phyloP scores from a whole-genome alignment of 2,888 invertebrate species.

The Aphodius granarius region DNA sequence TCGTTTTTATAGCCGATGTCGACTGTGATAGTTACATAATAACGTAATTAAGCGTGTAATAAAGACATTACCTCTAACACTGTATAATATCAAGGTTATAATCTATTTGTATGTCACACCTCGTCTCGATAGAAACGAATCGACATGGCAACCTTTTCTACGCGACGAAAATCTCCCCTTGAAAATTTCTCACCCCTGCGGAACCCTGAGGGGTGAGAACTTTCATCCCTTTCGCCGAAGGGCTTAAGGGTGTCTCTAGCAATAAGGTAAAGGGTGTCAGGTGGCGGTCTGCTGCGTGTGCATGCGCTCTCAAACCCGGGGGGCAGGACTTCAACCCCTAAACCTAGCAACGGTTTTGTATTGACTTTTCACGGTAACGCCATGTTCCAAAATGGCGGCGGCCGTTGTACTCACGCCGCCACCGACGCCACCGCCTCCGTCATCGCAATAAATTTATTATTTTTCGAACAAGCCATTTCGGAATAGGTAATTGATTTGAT shows the following conservation, averaged over 20 bases:
- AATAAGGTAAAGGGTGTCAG: constrained; percentile 17
- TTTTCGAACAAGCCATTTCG: neutral
- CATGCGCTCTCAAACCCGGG: constrained; percentile 27
- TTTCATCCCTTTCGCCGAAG: neutral
- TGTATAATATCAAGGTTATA: constrained; percentile 13
- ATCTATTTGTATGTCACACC: neutral
- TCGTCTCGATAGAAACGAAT: constrained; percentile 4
- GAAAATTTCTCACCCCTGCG: neutral
- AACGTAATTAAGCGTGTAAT: constrained; percentile 25
- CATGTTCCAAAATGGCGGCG: neutral
- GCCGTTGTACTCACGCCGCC: neutral
- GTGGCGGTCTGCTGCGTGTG: constrained; percentile 26
- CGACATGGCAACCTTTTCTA: neutral
- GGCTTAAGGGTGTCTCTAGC: constrained; percentile 1
- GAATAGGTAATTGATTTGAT: too few relatives aligned
- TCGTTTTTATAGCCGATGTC: neutral
- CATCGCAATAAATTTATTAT: neutral
- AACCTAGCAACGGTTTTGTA: constrained; percentile 30
- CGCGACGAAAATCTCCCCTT: neutral
- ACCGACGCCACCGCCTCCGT: neutral
- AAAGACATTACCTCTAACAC: constrained; percentile 20
- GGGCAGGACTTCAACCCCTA: constrained; percentile 33
- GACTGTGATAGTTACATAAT: constrained; percentile 17
- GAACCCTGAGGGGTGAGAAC: neutral
- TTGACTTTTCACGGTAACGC: neutral